A percentile compares a stretch with the other conserved stretches of the same genome.
phyloP scores from a whole-genome alignment of 92 coral and sea anemone species.

The Isaurus tuberculatus region DNA sequence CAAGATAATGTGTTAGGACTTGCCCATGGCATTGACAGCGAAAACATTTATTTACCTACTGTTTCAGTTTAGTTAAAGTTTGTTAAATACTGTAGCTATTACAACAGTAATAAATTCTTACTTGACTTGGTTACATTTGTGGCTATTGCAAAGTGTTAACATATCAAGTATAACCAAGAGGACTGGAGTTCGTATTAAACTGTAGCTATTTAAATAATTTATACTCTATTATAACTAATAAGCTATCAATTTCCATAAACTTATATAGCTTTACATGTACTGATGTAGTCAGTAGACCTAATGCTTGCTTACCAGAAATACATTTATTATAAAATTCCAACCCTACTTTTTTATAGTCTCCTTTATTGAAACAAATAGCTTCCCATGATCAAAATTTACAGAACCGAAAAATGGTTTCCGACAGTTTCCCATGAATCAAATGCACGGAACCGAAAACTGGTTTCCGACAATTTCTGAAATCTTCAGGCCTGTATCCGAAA shows the following conservation, averaged over 20 bases:
- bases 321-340: conserved; percentile 16
- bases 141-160: conserved; percentile 35
- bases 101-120: conserved; percentile 40
- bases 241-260: conserved; percentile 27
- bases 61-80: conserved; percentile 35
- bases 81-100: conserved; percentile 26
- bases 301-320: conserved; percentile 35
- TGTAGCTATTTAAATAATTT: conserved; percentile 29
- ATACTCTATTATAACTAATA: conserved; percentile 33
- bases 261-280: conserved; percentile 33
- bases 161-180: conserved; percentile 41
- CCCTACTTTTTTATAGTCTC: conserved; percentile 25
- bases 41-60: conserved; percentile 33
- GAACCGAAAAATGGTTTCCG: conserved; percentile 4
- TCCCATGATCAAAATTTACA: conserved; percentile 4
- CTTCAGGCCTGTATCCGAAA: conserved; percentile 14
- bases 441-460: conserved; percentile 9
- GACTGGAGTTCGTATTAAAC: conserved; percentile 27
- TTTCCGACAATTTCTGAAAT: neutral
- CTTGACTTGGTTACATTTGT: conserved; percentile 39
- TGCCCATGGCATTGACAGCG: conserved; percentile 36
- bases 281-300: conserved; percentile 28
- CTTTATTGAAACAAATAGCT: conserved; percentile 8
- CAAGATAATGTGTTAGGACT: conserved; percentile 42
- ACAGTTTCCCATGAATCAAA: neutral